A percentile compares a stretch with the other conserved stretches of the same genome.
These are phyloP conservation scores for Rhynchophorus ferrugineus DNA, from an alignment of 1,140 invertebrate species.

Conservation along the genomic window DNA sequence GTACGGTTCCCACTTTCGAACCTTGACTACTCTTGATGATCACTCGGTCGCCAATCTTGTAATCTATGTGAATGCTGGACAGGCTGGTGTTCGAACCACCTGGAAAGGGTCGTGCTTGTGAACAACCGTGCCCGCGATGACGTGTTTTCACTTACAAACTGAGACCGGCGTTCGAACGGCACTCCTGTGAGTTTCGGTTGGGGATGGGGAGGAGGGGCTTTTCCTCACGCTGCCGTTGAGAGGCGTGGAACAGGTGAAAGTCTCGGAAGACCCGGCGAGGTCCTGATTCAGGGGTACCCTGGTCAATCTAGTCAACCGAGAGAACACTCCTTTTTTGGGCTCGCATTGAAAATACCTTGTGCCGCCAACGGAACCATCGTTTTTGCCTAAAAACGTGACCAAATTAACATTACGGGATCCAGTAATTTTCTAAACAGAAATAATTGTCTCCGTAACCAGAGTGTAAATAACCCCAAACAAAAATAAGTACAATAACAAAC, in stretches of 20 bases:
- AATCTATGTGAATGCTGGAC: conserved; percentile 46
- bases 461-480: too few relatives aligned
- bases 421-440: not conserved
- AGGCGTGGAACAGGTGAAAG: conserved; percentile 19
- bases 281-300: conserved; percentile 54
- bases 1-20: conserved; percentile 79
- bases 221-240: conserved; percentile 27
- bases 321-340: conserved; percentile 88
- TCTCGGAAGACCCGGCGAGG: conserved; percentile 33
- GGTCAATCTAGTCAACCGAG: conserved; percentile 80
- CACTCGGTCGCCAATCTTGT: conserved; percentile 82
- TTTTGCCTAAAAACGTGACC: conserved; percentile 69
- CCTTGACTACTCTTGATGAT: conserved; percentile 81
- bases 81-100: conserved; percentile 57
- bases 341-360: conserved; percentile 91
- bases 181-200: conserved; percentile 44
- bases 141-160: conserved; percentile 40
- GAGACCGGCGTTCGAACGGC: conserved; percentile 40
- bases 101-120: too few relatives aligned
- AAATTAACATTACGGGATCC: not conserved
- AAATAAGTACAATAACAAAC: too few relatives aligned
- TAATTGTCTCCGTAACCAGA: too few relatives aligned
- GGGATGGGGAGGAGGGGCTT: conserved; percentile 41
- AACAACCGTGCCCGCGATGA: too few relatives aligned
- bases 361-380: conserved; percentile 92